Evolutionary conservation across 1,140 invertebrate genomes (phyloP).

Genomic region (Tenebrio molitor): DNA sequence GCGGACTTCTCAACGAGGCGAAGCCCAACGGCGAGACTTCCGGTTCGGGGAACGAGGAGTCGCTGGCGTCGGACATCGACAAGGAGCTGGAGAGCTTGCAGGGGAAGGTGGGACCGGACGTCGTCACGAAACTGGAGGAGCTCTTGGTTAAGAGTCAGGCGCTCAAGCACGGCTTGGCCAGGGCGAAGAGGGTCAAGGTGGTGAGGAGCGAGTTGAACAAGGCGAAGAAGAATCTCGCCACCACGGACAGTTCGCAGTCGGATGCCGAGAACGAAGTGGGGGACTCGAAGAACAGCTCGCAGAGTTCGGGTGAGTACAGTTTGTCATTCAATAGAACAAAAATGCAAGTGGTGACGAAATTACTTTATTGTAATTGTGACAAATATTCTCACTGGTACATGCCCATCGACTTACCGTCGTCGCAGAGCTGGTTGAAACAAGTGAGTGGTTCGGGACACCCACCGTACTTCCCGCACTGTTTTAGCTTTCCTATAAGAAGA

Average conservation of each 20-base stretch:
- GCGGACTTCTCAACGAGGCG: conserved; percentile 68
- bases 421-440: too few species aligned
- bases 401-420: too few species aligned
- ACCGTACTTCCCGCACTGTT: too few species aligned
- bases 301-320: conserved; percentile 49
- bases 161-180: conserved; percentile 69
- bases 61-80: conserved; percentile 69
- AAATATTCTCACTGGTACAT: too few species aligned
- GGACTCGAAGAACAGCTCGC: conserved; percentile 59
- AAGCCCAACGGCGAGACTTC: conserved; percentile 64
- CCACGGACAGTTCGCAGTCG: conserved; percentile 64
- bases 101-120: conserved; percentile 65
- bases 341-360: too few species aligned
- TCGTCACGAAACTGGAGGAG: conserved; percentile 70
- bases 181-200: conserved; percentile 69
- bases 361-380: too few species aligned
- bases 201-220: conserved; percentile 69
- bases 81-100: conserved; percentile 67
- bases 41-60: conserved; percentile 62
- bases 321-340: too few species aligned
- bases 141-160: conserved; percentile 69
- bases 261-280: conserved; percentile 61
- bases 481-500: too few species aligned
- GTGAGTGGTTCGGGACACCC: too few species aligned
- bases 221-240: conserved; percentile 53